Evolutionary conservation across 2,797 vertebrate species (phyloP).

Genomic region (Urocyon cinereoargenteus): DNA sequence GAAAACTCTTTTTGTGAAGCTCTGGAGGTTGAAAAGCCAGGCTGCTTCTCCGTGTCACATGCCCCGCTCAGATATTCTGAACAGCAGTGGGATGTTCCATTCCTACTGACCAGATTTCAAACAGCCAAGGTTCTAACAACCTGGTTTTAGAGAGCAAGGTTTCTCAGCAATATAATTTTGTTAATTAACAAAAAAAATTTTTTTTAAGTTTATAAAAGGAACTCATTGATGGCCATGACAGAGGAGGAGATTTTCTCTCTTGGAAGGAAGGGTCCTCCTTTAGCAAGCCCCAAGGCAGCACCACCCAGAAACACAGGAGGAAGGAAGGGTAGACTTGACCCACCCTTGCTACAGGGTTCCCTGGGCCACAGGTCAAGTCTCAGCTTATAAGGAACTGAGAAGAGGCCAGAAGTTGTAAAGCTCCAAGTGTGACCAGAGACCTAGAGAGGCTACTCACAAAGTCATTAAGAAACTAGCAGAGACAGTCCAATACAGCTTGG

Average conservation of each 20-base stretch:
- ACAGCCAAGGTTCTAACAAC: background rate
- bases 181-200: background rate
- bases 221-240: background rate
- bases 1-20: background rate
- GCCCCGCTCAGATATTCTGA: background rate
- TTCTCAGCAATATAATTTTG: background rate
- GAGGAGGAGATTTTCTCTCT: background rate
- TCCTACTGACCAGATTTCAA: background rate
- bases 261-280: background rate
- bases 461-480: background rate
- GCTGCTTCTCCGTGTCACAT: background rate
- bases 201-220: slow-evolving; percentile 8
- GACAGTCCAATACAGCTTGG: background rate
- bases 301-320: background rate
- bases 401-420: background rate
- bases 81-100: too few species aligned
- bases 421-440: background rate
- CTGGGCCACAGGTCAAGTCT: background rate
- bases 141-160: background rate
- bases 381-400: background rate
- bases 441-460: background rate
- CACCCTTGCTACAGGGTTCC: background rate
- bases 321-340: background rate
- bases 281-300: background rate
- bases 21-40: background rate